Evolutionary conservation across 2,888 invertebrate species (phyloP).

Genomic region (Papilio demoleus): DNA sequence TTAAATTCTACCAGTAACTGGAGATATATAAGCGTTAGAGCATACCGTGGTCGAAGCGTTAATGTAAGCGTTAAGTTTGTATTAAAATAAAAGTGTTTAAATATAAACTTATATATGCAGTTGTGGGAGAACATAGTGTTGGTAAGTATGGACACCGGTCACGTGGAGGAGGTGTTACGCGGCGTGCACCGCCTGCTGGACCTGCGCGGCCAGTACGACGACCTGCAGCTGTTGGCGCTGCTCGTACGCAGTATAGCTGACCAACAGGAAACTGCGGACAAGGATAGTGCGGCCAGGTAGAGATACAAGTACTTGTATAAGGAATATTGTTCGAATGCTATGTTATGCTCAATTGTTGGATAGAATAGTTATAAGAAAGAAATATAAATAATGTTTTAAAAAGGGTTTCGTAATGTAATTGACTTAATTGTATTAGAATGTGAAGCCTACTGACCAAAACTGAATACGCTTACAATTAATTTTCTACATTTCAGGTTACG

Average conservation of each 20-base stretch:
- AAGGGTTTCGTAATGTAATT: background rate
- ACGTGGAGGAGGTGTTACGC: slow-evolving; percentile 92
- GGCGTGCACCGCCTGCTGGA: slow-evolving; percentile 94
- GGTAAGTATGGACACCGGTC: slow-evolving; percentile 93
- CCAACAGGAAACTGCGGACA: slow-evolving; percentile 84
- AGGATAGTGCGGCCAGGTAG: slow-evolving; percentile 74
- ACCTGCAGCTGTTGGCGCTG: slow-evolving; percentile 89
- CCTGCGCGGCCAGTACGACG: slow-evolving; percentile 90
- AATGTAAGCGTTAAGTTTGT: no score
- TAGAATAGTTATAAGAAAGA: no score
- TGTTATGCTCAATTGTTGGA: no score
- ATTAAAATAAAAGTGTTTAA: no score
- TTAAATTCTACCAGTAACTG: no score
- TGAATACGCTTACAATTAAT: no score
- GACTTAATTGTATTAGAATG: no score
- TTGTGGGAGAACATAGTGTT: slow-evolving; percentile 97
- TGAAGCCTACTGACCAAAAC: no score
- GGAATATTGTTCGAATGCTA: no score
- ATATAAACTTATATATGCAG: slow-evolving; percentile 54
- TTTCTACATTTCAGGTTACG: slow-evolving; percentile 61
- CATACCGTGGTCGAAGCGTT: no score
- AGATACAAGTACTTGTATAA: slow-evolving; percentile 11
- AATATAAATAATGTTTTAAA: no score
- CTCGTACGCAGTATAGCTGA: slow-evolving; percentile 88
- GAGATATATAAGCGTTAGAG: no score